Base-by-base conservation (phyloP, 2,113 vertebrate genomes). In the Siphamia tubifer region DNA sequence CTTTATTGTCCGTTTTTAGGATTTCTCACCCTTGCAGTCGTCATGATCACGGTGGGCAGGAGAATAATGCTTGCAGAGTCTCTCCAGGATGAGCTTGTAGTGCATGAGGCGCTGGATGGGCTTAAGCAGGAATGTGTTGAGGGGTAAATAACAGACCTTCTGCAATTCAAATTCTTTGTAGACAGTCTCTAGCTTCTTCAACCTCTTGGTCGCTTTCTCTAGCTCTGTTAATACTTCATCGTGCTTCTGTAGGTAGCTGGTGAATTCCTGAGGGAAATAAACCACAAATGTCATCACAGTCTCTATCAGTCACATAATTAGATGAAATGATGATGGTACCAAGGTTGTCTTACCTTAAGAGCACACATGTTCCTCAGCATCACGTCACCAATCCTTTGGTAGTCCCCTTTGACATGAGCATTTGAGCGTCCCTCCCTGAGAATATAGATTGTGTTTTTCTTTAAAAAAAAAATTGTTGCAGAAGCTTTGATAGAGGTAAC, bases 141-240 rank as follows among this genome's bases (percentile, higher is more conserved):
- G 94, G 0, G 98, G 98, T 82, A 99, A 81, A 86, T 99, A 98
- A 92, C 98, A 98, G 49, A 99, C 96, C 53, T 96, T 96, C 94
- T 98, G 96, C 57, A 96, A 93, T 77, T 99, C 98, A 40, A 99
- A 99, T 77, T 96, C 96, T 62, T 93, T 95, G 85, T 94, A 98
- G 39, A 95, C 94, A 0, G 83, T 88, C 89, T 96, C 96, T 63
- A 99, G 91, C 84, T 94, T 98, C 86, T 93, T 94, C 16, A 92
- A 86, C 11, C 87, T 84, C 61, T 91, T 94, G 4, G 93, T 92
- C 28, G 95, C 94, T 74, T 94, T 95, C 85, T 98, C 96, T 90
- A 98, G 90, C 74, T 96, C 96, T 0, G 92, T 93, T 63, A 98
- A 75, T 43, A 97, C 94, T 80, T 98, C 93, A 0, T 94, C 93